Base-by-base conservation (phyloP, 2,113 vertebrate genomes). In the Sylvietta virens region DNA sequence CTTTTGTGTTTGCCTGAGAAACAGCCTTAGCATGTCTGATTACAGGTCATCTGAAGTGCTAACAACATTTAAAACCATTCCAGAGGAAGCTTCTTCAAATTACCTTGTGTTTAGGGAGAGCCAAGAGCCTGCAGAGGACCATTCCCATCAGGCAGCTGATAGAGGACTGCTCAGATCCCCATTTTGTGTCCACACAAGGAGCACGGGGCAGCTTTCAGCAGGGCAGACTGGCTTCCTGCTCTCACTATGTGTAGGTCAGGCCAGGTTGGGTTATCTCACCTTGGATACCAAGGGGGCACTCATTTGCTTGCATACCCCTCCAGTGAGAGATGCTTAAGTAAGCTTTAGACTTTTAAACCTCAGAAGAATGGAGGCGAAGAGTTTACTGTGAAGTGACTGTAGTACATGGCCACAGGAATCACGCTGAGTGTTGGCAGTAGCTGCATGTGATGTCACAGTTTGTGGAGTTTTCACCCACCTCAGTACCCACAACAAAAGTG, bases 121-220 rank as follows among this genome's bases (percentile, higher is more conserved):
- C n/a, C 22, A 73, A 23, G 22, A 73, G 23, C 54, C 42, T 57
- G 50, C 60, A 19, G 22, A 61, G 76, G 42, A 57, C 31, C 0
- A 0, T 50, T 58, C 15, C 42, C 9, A 5, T 19, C 0, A 0
- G 26, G 17, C 58, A 80, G 13, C 26, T 47, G 45, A 9, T 13
- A 10, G 3, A 5, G 24, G 18, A 30, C 24, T 57, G 24, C 54
- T 64, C 24, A 15, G n/a, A 57, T 69, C 45, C 6, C 20, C 14
- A 20, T 50, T 65, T 47, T 21, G 11, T 72, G 61, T 47, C 48
- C n/a, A 31, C 53, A 13, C 10, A 2, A 6, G 47, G 22, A 80
- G 19, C 57, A 45, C 0, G 0, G 42, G 61, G 45, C 64, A 57
- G 21, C 23, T 66, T 69, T 79, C n/a, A 69, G 45, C 40, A 65